These are phyloP conservation scores for Ennomos erosarius DNA, from an alignment of 2,888 invertebrate species.

Conservation along the genomic window DNA sequence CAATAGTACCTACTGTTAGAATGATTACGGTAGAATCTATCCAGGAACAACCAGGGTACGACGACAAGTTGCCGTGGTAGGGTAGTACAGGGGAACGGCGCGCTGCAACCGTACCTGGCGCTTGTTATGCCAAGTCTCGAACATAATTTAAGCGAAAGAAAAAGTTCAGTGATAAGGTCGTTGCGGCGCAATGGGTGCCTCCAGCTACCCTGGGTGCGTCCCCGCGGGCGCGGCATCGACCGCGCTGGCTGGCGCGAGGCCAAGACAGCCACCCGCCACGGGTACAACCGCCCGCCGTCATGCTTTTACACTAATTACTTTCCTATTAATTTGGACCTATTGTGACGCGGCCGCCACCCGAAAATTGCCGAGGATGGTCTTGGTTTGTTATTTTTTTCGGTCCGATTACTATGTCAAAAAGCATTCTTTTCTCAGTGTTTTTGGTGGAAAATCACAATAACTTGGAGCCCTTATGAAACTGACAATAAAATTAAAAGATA, in stretches of 20 bases:
- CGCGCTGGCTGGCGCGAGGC: not conserved
- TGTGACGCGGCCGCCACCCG: conserved; percentile 20
- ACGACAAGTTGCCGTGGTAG: no score
- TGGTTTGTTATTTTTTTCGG: conserved; percentile 22
- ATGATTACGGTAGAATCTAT: no score
- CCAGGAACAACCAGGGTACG: not conserved
- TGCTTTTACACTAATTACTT: conserved; percentile 44
- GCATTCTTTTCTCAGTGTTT: no score
- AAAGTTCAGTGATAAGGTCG: conserved; percentile 47
- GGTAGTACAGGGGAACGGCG: no score
- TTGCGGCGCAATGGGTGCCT: conserved; percentile 36
- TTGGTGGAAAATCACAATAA: no score
- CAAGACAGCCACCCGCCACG: not conserved
- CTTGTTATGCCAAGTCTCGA: not conserved
- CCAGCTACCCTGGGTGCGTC: conserved; percentile 32
- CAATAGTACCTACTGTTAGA: no score
- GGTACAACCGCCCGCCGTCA: conserved; percentile 34
- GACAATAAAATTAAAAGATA: no score
- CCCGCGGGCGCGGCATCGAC: conserved; percentile 60
- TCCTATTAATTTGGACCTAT: conserved; percentile 33
- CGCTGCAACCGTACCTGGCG: not conserved
- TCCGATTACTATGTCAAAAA: conserved; percentile 15
- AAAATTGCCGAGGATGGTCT: conserved; percentile 12
- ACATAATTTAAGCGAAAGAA: conserved; percentile 22
- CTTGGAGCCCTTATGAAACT: no score